Evolutionary conservation across 2,888 invertebrate genomes (phyloP).

Genomic region (Plagodis pulveraria): DNA sequence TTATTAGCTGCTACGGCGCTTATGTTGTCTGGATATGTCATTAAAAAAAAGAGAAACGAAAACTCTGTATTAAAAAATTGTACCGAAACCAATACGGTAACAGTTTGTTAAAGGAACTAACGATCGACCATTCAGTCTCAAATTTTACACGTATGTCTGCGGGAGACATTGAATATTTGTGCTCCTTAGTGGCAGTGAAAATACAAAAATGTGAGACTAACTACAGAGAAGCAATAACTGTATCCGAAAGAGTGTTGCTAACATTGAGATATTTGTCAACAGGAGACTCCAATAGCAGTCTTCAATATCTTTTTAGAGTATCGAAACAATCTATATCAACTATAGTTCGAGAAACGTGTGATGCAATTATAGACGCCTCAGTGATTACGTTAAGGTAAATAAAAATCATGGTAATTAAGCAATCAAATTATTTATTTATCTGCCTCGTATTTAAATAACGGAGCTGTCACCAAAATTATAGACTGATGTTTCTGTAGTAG

Average conservation of each 20-base stretch:
- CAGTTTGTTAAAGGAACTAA: neutral
- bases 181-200: constrained; percentile 3
- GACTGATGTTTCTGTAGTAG: constrained; percentile 17
- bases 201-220: constrained; percentile 30
- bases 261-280: constrained; percentile 26
- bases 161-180: constrained; percentile 1
- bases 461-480: constrained; percentile 20
- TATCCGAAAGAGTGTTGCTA: constrained; percentile 18
- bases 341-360: constrained; percentile 23
- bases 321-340: constrained; percentile 26
- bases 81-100: constrained; percentile 1
- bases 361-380: constrained; percentile 30
- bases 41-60: constrained; percentile 1
- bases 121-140: constrained; percentile 1
- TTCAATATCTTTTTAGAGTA: constrained; percentile 22
- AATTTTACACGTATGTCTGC: constrained; percentile 1
- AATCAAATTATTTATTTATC: constrained; percentile 8
- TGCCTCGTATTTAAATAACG: constrained; percentile 5
- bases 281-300: constrained; percentile 25
- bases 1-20: constrained; percentile 1
- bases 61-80: neutral
- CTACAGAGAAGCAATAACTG: constrained; percentile 27
- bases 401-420: constrained; percentile 14
- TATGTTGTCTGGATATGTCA: neutral
- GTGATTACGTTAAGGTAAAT: constrained; percentile 25